These are phyloP conservation scores for Strongylocentrotus purpuratus DNA, from an alignment of 35 echinoderm and acorn worm genomes.

Conservation along the genomic window DNA sequence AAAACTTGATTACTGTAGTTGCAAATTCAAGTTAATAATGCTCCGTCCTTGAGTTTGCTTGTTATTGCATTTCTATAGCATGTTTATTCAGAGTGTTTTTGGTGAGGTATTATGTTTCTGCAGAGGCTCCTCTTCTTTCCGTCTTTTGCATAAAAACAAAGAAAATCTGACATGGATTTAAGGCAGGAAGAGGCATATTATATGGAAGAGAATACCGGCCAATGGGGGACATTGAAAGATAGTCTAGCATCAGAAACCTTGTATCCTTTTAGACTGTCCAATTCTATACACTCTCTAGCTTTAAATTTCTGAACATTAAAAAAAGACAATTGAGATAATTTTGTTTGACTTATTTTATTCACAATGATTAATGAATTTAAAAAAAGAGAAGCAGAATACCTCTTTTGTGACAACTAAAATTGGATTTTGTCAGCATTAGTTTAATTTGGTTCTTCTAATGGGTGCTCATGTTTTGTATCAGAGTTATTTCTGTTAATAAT, in stretches of 20 bases:
- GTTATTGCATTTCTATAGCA: background rate
- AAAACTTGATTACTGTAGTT: background rate
- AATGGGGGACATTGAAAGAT: background rate
- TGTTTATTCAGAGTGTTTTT: background rate
- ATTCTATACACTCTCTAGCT: background rate
- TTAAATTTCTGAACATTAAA: background rate
- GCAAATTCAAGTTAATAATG: background rate
- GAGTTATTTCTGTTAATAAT: too few species aligned
- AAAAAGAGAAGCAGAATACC: background rate
- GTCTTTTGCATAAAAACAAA: background rate
- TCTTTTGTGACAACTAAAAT: background rate
- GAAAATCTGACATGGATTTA: conserved; percentile 35
- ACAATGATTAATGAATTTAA: too few species aligned
- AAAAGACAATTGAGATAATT: background rate
- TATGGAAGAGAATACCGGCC: background rate
- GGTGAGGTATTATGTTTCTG: background rate
- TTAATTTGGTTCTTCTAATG: background rate
- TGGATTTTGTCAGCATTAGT: too few species aligned
- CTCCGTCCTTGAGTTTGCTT: background rate
- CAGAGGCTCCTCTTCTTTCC: background rate
- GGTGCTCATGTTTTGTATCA: background rate
- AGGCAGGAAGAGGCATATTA: conserved; percentile 13
- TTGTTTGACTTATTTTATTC: background rate
- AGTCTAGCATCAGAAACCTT: background rate
- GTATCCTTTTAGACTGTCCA: background rate